phyloP scores from a whole-genome alignment of 2,113 vertebrate species.

The Tenebrosternarchus preto region DNA sequence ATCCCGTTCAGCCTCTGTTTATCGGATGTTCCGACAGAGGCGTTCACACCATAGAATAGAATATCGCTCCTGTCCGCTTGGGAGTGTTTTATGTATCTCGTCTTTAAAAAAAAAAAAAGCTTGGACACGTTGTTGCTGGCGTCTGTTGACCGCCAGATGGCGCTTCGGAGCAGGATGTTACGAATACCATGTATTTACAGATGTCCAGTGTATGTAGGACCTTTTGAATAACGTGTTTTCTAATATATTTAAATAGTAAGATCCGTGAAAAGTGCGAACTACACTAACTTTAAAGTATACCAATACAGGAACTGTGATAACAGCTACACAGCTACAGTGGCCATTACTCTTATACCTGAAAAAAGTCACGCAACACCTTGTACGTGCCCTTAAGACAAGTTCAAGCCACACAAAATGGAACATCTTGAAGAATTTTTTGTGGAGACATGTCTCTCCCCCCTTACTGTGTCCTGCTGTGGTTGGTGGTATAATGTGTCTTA shows the following conservation, averaged over 20 bases:
- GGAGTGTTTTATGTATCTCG: slow-evolving; percentile 44
- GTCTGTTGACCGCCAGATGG: slow-evolving; percentile 56
- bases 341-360: not conserved
- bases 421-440: slow-evolving; percentile 38
- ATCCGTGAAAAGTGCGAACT: too few relatives aligned
- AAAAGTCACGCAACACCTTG: slow-evolving; percentile 12
- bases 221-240: too few relatives aligned
- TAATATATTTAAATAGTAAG: too few relatives aligned
- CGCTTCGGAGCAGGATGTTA: slow-evolving; percentile 41
- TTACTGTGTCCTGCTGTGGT: slow-evolving; percentile 51
- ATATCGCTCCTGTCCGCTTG: slow-evolving; percentile 43
- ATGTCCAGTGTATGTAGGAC: not conserved
- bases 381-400: not conserved
- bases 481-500: slow-evolving; percentile 47
- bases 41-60: slow-evolving; percentile 43
- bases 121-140: not conserved
- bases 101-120: not conserved
- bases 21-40: slow-evolving; percentile 44
- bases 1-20: slow-evolving; percentile 51
- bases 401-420: not conserved
- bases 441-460: slow-evolving; percentile 25
- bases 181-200: not conserved
- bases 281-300: too few relatives aligned
- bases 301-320: too few relatives aligned
- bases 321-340: not conserved